Evolutionary conservation across 2,888 invertebrate genomes (phyloP).

Genomic region (Cataglyphis albicans): DNA sequence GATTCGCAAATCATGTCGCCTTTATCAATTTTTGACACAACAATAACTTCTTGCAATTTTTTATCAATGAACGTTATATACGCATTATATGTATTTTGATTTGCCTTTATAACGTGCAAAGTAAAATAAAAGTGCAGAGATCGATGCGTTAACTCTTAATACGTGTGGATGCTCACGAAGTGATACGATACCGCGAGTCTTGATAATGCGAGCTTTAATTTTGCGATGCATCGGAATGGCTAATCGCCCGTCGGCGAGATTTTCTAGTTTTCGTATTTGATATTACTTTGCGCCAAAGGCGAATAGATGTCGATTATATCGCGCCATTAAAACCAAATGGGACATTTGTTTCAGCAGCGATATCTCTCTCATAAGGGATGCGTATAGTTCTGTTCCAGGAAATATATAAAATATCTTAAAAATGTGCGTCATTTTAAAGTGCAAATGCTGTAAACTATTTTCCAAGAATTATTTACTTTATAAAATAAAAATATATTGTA

Average conservation of each 20-base stretch:
- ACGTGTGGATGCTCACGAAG: slow-evolving; percentile 26
- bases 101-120: neutral
- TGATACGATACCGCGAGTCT: slow-evolving; percentile 27
- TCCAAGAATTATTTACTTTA: neutral
- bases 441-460: slow-evolving; percentile 28
- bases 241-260: slow-evolving; percentile 80
- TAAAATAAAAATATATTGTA: neutral
- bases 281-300: slow-evolving; percentile 78
- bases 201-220: slow-evolving; percentile 5
- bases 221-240: slow-evolving; percentile 53
- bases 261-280: slow-evolving; percentile 76
- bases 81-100: neutral
- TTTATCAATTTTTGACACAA: neutral
- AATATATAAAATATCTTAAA: slow-evolving; percentile 76
- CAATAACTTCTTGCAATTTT: neutral
- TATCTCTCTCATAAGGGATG: slow-evolving; percentile 84
- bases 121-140: neutral
- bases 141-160: neutral
- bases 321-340: slow-evolving; percentile 85
- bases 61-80: neutral
- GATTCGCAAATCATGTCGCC: neutral
- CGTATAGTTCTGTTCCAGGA: slow-evolving; percentile 73
- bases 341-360: slow-evolving; percentile 85
- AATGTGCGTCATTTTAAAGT: slow-evolving; percentile 80
- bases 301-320: slow-evolving; percentile 84